phyloP scores from a whole-genome alignment of 1,140 invertebrate genomes.

The Dendrolimus kikuchii region DNA sequence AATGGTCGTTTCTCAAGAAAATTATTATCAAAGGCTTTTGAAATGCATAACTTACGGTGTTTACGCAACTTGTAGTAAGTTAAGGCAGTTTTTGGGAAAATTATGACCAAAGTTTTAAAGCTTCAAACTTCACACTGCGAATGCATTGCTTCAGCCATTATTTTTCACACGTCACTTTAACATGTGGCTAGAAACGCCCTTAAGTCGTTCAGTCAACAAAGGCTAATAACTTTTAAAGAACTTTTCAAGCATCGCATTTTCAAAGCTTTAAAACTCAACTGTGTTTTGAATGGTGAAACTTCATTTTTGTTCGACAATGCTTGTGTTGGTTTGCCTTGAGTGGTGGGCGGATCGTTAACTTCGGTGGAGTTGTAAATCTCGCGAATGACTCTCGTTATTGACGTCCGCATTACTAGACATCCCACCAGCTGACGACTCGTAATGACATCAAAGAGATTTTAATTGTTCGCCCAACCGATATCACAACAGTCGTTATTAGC shows the following conservation, averaged over 20 bases:
- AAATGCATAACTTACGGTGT: too few species aligned
- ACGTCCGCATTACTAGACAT: slow-evolving; percentile 28
- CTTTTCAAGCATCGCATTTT: slow-evolving; percentile 20
- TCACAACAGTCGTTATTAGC: slow-evolving; percentile 10
- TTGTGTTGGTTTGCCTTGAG: slow-evolving; percentile 30
- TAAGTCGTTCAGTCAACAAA: too few species aligned
- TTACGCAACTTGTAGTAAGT: too few species aligned
- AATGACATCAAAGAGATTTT: slow-evolving; percentile 42
- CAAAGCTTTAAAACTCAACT: slow-evolving; percentile 35
- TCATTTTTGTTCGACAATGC: slow-evolving; percentile 29
- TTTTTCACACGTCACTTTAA: too few species aligned
- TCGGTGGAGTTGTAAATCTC: slow-evolving; percentile 55
- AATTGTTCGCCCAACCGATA: slow-evolving; percentile 32
- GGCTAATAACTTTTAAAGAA: too few species aligned
- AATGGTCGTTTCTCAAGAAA: too few species aligned
- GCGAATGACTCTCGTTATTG: slow-evolving; percentile 46
- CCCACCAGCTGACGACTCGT: slow-evolving; percentile 38
- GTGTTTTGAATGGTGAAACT: slow-evolving; percentile 41
- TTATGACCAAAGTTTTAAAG: too few species aligned
- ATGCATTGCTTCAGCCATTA: too few species aligned
- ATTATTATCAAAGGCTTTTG: too few species aligned
- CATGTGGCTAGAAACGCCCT: too few species aligned
- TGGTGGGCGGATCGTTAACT: slow-evolving; percentile 47
- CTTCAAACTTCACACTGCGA: too few species aligned
- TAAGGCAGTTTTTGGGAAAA: too few species aligned